Evolutionary conservation across 2,888 invertebrate species (phyloP).

Genomic region (Troilus luridus): DNA sequence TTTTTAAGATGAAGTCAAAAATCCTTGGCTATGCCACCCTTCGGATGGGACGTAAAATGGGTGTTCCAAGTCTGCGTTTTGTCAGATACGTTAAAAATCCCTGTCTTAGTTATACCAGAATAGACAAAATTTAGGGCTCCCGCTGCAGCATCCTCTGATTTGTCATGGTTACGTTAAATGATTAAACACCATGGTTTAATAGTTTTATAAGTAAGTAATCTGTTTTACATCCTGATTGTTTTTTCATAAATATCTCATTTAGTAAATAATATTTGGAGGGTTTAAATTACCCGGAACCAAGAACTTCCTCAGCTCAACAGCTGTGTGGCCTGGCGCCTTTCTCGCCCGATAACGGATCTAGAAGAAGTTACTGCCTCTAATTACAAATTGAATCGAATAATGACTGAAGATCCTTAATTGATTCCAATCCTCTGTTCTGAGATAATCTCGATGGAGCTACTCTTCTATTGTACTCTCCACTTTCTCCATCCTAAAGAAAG

Average conservation of each 20-base stretch:
- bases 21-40: too few species aligned
- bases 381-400: constrained; percentile 28
- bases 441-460: not conserved
- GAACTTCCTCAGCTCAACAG: not conserved
- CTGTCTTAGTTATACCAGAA: too few species aligned
- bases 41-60: too few species aligned
- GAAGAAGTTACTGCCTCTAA: not conserved
- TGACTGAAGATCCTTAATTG: not conserved
- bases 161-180: too few species aligned
- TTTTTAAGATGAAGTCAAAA: too few species aligned
- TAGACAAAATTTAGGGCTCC: too few species aligned
- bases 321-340: not conserved
- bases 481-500: not conserved
- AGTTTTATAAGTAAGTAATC: too few species aligned
- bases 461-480: not conserved
- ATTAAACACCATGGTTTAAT: too few species aligned
- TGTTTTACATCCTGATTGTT: too few species aligned
- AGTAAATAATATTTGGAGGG: not conserved
- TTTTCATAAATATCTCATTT: not conserved
- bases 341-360: not conserved
- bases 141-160: too few species aligned
- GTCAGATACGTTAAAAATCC: too few species aligned
- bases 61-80: too few species aligned
- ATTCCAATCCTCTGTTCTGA: not conserved
- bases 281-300: not conserved